Percentiles rank a stretch among this genome's conserved stretches.
Evolutionary conservation across 2,797 vertebrate species (phyloP).

Genomic region (Lithobates pipiens): DNA sequence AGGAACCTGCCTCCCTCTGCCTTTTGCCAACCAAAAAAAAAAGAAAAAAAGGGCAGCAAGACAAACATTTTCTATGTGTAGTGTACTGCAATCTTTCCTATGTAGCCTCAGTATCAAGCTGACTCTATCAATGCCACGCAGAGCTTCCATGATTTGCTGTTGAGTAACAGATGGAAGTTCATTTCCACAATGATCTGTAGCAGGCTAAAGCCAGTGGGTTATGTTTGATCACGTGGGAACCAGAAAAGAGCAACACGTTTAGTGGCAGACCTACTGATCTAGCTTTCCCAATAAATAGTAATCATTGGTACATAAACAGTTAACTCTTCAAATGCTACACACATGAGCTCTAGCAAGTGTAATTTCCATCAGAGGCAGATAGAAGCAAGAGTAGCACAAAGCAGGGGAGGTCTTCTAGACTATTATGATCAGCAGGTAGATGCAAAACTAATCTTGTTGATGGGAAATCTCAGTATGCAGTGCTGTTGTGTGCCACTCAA

Average conservation of each 20-base stretch:
- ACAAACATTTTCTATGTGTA: constrained; percentile 11
- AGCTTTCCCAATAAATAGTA: neutral
- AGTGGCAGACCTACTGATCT: neutral
- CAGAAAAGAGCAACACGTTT: constrained; percentile 9
- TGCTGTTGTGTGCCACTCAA: neutral
- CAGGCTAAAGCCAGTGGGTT: constrained; percentile 21
- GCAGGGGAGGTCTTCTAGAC: neutral
- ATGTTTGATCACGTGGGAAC: constrained; percentile 9
- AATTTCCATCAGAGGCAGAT: neutral
- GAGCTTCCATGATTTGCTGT: constrained; percentile 39
- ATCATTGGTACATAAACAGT: neutral
- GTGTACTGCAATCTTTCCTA: constrained; percentile 12
- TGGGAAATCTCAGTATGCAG: constrained; percentile 11
- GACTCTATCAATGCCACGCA: constrained; percentile 50
- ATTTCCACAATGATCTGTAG: constrained; percentile 34
- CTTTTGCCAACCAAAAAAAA: constrained; percentile 22
- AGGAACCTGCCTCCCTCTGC: constrained; percentile 16
- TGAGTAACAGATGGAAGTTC: constrained; percentile 46
- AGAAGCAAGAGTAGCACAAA: neutral
- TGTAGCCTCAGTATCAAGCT: constrained; percentile 36
- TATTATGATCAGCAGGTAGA: neutral
- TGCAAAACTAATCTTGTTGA: neutral
- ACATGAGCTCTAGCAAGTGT: neutral
- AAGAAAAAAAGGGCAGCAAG: constrained; percentile 9
- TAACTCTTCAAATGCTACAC: neutral